phyloP scores from a whole-genome alignment of 2,797 vertebrate species.

The Cyclopterus lumpus region DNA sequence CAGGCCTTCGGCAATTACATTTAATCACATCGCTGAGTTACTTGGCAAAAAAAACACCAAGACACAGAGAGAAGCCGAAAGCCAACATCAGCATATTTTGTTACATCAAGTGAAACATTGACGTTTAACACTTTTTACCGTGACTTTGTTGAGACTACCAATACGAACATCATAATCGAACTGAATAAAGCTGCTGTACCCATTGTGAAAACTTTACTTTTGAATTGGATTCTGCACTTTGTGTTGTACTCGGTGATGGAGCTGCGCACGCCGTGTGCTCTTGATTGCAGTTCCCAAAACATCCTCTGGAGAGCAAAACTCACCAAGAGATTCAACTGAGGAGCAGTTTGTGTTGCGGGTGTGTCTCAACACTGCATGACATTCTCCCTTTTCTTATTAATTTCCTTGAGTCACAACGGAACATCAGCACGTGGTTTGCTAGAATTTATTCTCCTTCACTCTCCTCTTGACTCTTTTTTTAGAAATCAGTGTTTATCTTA shows the following conservation, averaged over 20 bases:
- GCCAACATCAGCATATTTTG: slow-evolving; percentile 31
- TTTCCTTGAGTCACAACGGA: not conserved
- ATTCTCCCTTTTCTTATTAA: not conserved
- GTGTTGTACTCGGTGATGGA: not conserved
- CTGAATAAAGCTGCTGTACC: not conserved
- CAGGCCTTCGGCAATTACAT: slow-evolving; percentile 14
- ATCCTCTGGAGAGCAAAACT: slow-evolving; percentile 74
- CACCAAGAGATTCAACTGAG: slow-evolving; percentile 52
- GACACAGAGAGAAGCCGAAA: not conserved
- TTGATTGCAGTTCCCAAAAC: slow-evolving; percentile 60
- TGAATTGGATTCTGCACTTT: not conserved
- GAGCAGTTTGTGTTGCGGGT: not conserved
- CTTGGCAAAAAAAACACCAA: slow-evolving; percentile 26
- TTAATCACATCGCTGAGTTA: slow-evolving; percentile 35
- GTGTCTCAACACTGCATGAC: not conserved
- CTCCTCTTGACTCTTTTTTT: not conserved
- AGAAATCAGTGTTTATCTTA: not conserved
- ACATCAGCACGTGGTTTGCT: not conserved
- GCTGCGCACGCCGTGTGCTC: not conserved
- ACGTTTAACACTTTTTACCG: slow-evolving; percentile 19
- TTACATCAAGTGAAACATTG: not conserved
- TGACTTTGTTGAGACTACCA: slow-evolving; percentile 38
- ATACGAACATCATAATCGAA: slow-evolving; percentile 4
- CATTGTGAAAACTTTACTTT: slow-evolving; percentile 8
- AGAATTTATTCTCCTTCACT: not conserved